A percentile compares a stretch with the other conserved stretches of the same genome.
phyloP scores from a whole-genome alignment of 2,888 invertebrate genomes.

The Nemotelus pantherinus region DNA sequence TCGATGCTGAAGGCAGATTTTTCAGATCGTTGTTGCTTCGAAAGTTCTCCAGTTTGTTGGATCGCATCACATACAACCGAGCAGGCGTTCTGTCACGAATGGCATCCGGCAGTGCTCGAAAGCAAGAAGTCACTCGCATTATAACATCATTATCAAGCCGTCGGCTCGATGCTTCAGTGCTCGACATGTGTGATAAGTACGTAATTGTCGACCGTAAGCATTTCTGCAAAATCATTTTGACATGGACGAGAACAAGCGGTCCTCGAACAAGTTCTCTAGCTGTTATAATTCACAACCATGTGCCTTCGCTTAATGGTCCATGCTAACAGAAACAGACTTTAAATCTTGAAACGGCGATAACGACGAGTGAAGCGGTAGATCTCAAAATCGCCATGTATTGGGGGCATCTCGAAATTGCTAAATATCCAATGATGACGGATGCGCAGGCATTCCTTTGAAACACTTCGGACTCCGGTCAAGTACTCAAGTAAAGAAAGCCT shows the following conservation, averaged over 20 bases:
- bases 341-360: too few relatives aligned
- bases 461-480: not conserved
- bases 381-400: too few relatives aligned
- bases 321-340: too few relatives aligned
- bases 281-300: conserved; percentile 13
- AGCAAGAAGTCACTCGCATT: conserved; percentile 21
- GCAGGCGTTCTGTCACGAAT: conserved; percentile 24
- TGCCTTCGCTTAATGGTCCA: not conserved
- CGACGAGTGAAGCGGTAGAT: too few relatives aligned
- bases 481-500: too few relatives aligned
- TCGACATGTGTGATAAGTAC: conserved; percentile 43
- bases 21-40: not conserved
- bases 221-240: conserved; percentile 28
- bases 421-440: not conserved
- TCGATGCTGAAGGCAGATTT: conserved; percentile 27
- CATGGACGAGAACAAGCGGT: conserved; percentile 18
- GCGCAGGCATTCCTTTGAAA: not conserved
- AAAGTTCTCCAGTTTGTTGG: not conserved
- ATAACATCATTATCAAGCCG: conserved; percentile 39
- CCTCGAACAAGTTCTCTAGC: conserved; percentile 17
- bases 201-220: conserved; percentile 41
- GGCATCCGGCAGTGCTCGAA: not conserved
- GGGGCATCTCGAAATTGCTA: not conserved
- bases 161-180: not conserved
- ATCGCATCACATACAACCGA: not conserved